These are phyloP conservation scores for Pristionchus entomophagus DNA, from an alignment of 2,888 invertebrate species.

Conservation along the genomic window DNA sequence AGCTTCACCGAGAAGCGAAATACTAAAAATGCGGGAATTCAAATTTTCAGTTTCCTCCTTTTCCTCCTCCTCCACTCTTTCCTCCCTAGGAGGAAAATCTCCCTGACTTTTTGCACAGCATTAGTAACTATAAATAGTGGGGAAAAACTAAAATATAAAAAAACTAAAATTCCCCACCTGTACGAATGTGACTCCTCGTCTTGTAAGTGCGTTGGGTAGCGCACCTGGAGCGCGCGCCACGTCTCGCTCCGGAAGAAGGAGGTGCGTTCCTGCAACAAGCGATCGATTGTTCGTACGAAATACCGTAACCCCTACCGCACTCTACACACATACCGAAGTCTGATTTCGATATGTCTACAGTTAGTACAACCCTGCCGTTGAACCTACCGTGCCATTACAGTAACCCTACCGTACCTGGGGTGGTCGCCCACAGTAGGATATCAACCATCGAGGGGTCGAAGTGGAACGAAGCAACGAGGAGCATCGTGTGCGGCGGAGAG, in stretches of 20 bases:
- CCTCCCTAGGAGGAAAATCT: too few species aligned
- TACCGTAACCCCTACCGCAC: neutral
- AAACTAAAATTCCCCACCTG: neutral
- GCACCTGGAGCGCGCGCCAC: neutral
- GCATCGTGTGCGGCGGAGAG: conserved; percentile 13
- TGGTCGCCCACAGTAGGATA: conserved; percentile 19
- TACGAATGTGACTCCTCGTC: neutral
- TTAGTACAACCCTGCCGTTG: too few species aligned
- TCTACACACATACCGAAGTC: too few species aligned
- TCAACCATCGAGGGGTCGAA: conserved; percentile 48
- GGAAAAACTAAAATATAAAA: neutral
- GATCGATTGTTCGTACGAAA: too few species aligned
- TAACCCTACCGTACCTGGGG: neutral
- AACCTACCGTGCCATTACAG: too few species aligned
- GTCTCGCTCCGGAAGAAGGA: neutral
- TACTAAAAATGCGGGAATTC: too few species aligned
- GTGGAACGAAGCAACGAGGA: conserved; percentile 42
- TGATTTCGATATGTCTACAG: too few species aligned
- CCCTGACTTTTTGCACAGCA: too few species aligned
- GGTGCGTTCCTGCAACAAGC: neutral
- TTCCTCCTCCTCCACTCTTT: too few species aligned
- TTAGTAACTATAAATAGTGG: too few species aligned
- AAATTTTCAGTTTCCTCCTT: too few species aligned
- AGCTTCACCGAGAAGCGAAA: too few species aligned
- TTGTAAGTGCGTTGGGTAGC: neutral